These are phyloP conservation scores for Orientallactaga sibirica DNA, from an alignment of 2,797 vertebrate genomes.

Conservation along the genomic window DNA sequence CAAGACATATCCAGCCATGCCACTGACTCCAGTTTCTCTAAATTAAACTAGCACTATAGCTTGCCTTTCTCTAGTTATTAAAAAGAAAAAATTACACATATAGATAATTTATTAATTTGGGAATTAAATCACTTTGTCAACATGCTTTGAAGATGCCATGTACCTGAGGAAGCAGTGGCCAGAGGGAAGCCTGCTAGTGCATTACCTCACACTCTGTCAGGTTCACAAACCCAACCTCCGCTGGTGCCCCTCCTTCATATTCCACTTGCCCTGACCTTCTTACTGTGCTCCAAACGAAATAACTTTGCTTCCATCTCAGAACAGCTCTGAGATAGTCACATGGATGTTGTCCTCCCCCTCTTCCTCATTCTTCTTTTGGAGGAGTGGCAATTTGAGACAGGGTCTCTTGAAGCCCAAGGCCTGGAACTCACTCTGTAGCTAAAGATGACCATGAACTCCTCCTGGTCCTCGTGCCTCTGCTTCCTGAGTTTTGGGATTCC, in stretches of 20 bases:
- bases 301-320: background rate
- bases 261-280: background rate
- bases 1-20: background rate
- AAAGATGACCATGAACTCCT: too few species aligned
- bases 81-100: background rate
- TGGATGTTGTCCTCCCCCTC: background rate
- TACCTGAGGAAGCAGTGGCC: background rate
- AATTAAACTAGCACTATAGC: background rate
- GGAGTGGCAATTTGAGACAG: too few species aligned
- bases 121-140: background rate
- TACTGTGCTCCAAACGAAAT: background rate
- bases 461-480: too few species aligned
- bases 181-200: background rate
- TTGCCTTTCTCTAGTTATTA: constrained; percentile 8
- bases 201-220: accelerated
- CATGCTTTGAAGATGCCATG: background rate
- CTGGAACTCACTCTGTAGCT: too few species aligned
- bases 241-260: accelerated
- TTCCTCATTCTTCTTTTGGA: too few species aligned
- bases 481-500: too few species aligned
- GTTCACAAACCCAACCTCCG: background rate
- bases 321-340: background rate
- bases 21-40: background rate
- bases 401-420: too few species aligned
- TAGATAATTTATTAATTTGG: constrained; percentile 29